Evolutionary conservation across 2,888 invertebrate genomes (phyloP), one percentile per base, ranked within the genome.

Genomic region (Rhamphomyia laevipes): DNA sequence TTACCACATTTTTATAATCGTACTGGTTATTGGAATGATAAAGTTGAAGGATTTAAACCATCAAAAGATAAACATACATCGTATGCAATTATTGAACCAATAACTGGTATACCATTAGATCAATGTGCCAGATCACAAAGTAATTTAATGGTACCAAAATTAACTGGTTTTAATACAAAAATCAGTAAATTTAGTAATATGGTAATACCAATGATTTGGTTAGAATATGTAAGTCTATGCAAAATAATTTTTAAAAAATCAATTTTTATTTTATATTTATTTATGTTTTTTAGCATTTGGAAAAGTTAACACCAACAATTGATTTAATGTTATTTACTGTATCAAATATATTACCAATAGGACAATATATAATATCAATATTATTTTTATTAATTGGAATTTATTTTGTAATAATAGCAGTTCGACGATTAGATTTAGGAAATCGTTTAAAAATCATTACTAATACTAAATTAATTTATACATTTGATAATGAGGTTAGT

Each of bases 1-100:
- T 79, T 77, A 59, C 86, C 86, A 0, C 86, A 86, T 64, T 86
- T 82, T 65, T 73, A 77, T 61, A 79, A 77, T 0, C 53, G 57
- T 9, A 41, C 51, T 7, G 57, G 57, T 7, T 57, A 58, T 3
- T 59, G 62, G 55, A 54, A 58, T 4, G 77, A 77, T 3, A 75
- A 71, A 44, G 74, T 84, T 1, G 77, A 77, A 0, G 85, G 85
- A 1, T 62, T 84, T 12, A 61, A 66, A 13, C 82, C 83, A 0
- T 73, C 79, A 52, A 62, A 68, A 27, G 63, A 67, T 1, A 74
- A 77, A 50, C 86, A 86, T 59, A 75, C 74, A 48, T 82, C 84
- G 0, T 83, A 71, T 56, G 73, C 77, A 2, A 69, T 81, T 48
- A 72, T 85, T 2, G 85, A 86, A 68, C 86, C 86, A 33, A 84